These are phyloP conservation scores for Scelioninae gen. 2 DNA, from an alignment of 2,888 invertebrate genomes.

Conservation along the genomic window DNA sequence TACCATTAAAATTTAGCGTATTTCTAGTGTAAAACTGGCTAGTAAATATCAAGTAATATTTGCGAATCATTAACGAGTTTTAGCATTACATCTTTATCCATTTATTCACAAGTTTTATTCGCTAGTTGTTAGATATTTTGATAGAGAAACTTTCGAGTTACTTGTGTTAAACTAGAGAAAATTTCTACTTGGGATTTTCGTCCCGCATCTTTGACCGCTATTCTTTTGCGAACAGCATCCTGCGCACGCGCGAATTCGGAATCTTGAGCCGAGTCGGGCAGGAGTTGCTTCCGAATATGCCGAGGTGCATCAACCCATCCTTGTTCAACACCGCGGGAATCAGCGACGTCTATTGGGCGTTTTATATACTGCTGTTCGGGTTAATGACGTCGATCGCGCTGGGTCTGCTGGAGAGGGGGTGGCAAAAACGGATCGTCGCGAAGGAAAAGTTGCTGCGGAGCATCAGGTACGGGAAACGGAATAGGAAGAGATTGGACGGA, in stretches of 20 bases:
- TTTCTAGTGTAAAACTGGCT: no score
- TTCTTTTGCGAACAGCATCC: slow-evolving; percentile 67
- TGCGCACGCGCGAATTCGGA: slow-evolving; percentile 73
- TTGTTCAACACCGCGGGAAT: slow-evolving; percentile 79
- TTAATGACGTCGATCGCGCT: slow-evolving; percentile 69
- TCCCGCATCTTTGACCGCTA: no score
- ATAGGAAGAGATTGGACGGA: no score
- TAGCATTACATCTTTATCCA: no score
- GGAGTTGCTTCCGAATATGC: slow-evolving; percentile 76
- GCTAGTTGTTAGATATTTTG: no score
- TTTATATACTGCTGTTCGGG: slow-evolving; percentile 76
- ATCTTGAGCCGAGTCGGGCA: slow-evolving; percentile 70
- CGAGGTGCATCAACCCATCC: slow-evolving; percentile 73
- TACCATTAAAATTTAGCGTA: no score
- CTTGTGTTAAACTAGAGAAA: no score
- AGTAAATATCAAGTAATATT: no score
- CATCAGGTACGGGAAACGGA: slow-evolving; percentile 7
- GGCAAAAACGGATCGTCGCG: slow-evolving; percentile 65
- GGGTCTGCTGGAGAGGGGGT: slow-evolving; percentile 69
- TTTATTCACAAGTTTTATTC: no score
- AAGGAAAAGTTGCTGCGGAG: slow-evolving; percentile 35
- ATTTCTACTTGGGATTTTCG: no score
- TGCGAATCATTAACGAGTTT: no score
- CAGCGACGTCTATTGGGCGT: slow-evolving; percentile 79
- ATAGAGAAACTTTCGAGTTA: no score